Evolutionary conservation across 2,888 invertebrate genomes (phyloP).

Genomic region (Carterocephalus palaemon): DNA sequence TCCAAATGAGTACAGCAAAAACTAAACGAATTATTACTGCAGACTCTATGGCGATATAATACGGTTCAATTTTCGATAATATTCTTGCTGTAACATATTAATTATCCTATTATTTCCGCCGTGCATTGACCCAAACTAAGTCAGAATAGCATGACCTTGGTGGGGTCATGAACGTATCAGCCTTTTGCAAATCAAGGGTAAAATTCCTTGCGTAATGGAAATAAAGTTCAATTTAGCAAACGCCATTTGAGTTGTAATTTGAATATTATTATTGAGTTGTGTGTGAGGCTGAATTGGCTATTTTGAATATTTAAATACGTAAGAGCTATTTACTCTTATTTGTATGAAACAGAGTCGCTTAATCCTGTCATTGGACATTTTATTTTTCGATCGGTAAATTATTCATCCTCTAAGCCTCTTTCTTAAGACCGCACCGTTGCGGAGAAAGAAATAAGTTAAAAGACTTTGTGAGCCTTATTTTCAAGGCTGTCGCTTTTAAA

Average conservation of each 20-base stretch:
- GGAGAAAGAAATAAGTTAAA: conserved; percentile 53
- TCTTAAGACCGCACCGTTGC: conserved; percentile 34
- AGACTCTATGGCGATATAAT: conserved; percentile 1
- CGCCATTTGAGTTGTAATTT: neutral
- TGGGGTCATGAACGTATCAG: conserved; percentile 42
- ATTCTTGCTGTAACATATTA: conserved; percentile 42
- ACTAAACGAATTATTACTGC: neutral
- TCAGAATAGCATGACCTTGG: conserved; percentile 47
- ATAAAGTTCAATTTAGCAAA: neutral
- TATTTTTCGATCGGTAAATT: neutral
- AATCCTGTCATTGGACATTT: neutral
- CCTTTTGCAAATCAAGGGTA: neutral
- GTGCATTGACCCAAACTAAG: conserved; percentile 41
- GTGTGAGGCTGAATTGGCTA: neutral
- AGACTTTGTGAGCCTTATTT: conserved; percentile 51
- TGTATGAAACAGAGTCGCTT: too few species aligned
- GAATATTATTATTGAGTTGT: neutral
- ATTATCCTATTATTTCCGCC: conserved; percentile 51
- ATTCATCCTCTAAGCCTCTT: conserved; percentile 7
- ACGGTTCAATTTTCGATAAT: conserved; percentile 2
- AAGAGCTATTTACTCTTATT: too few species aligned
- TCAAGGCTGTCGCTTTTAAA: conserved; percentile 47
- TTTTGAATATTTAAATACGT: neutral
- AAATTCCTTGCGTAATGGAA: neutral
- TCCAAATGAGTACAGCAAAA: conserved; percentile 22